These are phyloP conservation scores for Zaprionus tsacasi DNA, from an alignment of 1,140 invertebrate species.

Conservation along the genomic window DNA sequence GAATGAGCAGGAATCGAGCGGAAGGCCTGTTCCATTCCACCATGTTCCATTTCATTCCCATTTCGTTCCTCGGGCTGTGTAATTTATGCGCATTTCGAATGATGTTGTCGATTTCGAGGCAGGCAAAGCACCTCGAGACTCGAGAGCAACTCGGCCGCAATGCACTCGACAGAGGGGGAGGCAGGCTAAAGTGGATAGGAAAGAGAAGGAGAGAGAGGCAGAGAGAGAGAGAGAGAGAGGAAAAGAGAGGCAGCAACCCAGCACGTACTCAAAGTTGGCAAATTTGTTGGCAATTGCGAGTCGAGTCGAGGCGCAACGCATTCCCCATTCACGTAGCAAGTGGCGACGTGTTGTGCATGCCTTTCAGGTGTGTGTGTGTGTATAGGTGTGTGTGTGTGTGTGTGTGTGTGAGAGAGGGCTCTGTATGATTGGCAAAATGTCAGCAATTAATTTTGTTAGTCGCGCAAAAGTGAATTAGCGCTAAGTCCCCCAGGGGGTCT, in stretches of 20 bases:
- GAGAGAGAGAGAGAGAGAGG: background rate
- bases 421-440: conserved; percentile 62
- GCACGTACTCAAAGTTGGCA: conserved; percentile 37
- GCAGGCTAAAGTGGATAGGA: background rate
- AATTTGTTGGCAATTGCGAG: conserved; percentile 42
- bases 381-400: conserved; percentile 19
- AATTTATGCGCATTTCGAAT: conserved; percentile 71
- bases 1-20: conserved; percentile 6
- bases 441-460: conserved; percentile 75
- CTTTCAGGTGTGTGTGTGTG: conserved; percentile 2
- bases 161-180: conserved; percentile 3
- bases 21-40: conserved; percentile 1
- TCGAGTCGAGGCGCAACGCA: conserved; percentile 33
- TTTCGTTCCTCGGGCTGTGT: conserved; percentile 24
- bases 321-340: conserved; percentile 27
- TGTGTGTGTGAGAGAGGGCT: conserved; percentile 20
- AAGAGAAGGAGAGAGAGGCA: background rate
- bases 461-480: conserved; percentile 71
- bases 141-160: conserved; percentile 18
- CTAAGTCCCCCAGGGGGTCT: conserved; percentile 40
- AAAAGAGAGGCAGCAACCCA: background rate
- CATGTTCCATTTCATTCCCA: background rate
- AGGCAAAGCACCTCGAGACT: conserved; percentile 15
- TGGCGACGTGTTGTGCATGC: background rate
- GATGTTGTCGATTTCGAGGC: conserved; percentile 35